Evolutionary conservation across 2,797 vertebrate genomes (phyloP).

Genomic region (Taeniopygia guttata): DNA sequence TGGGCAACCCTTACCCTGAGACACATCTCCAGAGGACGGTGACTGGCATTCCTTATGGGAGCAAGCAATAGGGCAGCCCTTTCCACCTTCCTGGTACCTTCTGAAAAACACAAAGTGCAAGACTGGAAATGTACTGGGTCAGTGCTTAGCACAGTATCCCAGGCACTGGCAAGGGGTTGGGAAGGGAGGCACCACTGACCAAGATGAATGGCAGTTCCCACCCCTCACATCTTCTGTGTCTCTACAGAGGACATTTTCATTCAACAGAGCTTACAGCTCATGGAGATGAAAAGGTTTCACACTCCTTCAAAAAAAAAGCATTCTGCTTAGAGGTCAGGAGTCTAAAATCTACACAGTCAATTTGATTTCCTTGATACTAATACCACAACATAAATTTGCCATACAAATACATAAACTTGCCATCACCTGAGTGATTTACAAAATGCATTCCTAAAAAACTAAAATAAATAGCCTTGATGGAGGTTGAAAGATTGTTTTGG

Average conservation of each 20-base stretch:
- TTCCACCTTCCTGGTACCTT: not conserved
- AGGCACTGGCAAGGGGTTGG: rapidly evolving
- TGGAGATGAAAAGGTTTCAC: not conserved
- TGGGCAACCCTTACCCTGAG: not conserved
- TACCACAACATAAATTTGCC: slow-evolving; percentile 17
- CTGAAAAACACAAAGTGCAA: not conserved
- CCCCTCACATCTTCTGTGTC: not conserved
- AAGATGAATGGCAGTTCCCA: not conserved
- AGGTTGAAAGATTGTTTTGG: not conserved
- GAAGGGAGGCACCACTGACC: not conserved
- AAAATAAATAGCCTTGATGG: not conserved
- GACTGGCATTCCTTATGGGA: not conserved
- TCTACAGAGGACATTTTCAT: not conserved
- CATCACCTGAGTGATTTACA: slow-evolving; percentile 35
- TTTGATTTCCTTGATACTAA: slow-evolving; percentile 42
- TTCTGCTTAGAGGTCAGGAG: not conserved
- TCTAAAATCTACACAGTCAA: not conserved
- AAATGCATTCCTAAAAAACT: not conserved
- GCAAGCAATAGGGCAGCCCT: not conserved
- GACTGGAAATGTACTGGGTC: not conserved
- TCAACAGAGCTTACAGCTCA: not conserved
- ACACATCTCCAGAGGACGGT: not conserved
- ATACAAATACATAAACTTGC: slow-evolving; percentile 29
- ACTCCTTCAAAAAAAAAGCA: not conserved
- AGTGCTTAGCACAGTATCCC: not conserved